Base-by-base conservation (phyloP, 92 coral and sea anemone species). In the Actinernus sp. region DNA sequence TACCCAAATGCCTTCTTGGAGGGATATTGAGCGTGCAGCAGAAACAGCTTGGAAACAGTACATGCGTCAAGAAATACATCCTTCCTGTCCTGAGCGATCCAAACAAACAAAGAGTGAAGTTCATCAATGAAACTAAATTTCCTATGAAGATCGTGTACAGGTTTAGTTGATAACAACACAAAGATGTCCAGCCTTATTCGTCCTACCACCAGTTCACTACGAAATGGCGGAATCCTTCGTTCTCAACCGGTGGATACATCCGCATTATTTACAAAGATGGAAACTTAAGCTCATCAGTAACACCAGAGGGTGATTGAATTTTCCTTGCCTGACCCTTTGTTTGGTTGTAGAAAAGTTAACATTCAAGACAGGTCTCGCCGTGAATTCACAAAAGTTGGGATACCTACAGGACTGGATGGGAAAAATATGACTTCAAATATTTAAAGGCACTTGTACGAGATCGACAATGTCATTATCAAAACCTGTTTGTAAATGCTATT, bases 241-340 rank as follows among this genome's bases (percentile, higher is more conserved):
- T 73, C 50, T 59, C 54, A 26, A 61, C 71, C 18, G 80, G 80
- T 37, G 80, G 80, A 1, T 61, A 73, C 20, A 21, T 73, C 30
- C n/a, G n/a, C n/a, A 49, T 41, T 36, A 59, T 73, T 39, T 34
- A 25, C 6, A n/a, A 34, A 27, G 28, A 61, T 26, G 54, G 54
- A 47, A 49, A 46, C 24, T 61, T 23, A 19, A 21, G 49, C 18
- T 40, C 55, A 11, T 38, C 12, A 24, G 31, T 6, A 49, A 17
- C n/a, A 1, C 56, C 23, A 49, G 48, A 36, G n/a, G 28, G 9
- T 8, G 23, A 30, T 73, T 21, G 80, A 73, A 56, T 73, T 73
- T 73, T 61, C 71, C 9, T 50, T 73, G 70, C 49, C 71, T 47
- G 28, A 14, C 4, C 61, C 71, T 4, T 37, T 16, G 31, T 34